Conservation (phyloP, 2,797 vertebrate species). For the Telmatherina bonti region DNA sequence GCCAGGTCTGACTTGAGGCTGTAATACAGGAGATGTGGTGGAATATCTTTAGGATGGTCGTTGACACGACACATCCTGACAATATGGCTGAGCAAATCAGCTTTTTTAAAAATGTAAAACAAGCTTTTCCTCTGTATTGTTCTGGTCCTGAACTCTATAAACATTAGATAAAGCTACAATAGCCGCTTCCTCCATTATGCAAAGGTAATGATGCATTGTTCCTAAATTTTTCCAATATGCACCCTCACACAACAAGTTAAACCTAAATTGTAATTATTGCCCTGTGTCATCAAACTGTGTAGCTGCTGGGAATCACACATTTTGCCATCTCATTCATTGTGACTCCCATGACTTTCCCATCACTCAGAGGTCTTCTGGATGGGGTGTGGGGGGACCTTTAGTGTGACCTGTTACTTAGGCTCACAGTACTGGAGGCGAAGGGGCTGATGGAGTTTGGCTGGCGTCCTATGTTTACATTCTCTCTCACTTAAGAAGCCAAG, state of each 20-base stretch:
- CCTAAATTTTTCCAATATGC: background rate
- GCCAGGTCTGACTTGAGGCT: background rate
- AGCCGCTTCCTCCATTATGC: background rate
- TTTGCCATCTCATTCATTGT: background rate
- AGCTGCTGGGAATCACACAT: background rate
- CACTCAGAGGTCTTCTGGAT: constrained; percentile 3
- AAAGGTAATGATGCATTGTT: background rate
- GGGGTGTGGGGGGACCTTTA: constrained; percentile 12
- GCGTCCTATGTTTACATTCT: constrained; percentile 94
- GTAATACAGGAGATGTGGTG: constrained; percentile 1
- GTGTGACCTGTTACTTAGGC: constrained; percentile 51
- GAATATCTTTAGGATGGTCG: background rate
- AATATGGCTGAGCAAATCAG: background rate
- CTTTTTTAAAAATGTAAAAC: background rate
- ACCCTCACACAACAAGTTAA: no score
- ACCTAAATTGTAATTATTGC: background rate
- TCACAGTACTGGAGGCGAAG: constrained; percentile 43
- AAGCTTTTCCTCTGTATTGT: background rate
- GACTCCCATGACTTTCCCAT: constrained; percentile 12
- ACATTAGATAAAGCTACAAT: background rate
- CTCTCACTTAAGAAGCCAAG: constrained; percentile 91
- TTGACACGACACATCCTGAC: background rate
- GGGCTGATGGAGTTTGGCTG: constrained; percentile 80
- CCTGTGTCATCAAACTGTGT: background rate
- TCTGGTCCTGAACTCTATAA: background rate